phyloP scores from a whole-genome alignment of 2,888 invertebrate genomes.

The Pristionchus arcanus region DNA sequence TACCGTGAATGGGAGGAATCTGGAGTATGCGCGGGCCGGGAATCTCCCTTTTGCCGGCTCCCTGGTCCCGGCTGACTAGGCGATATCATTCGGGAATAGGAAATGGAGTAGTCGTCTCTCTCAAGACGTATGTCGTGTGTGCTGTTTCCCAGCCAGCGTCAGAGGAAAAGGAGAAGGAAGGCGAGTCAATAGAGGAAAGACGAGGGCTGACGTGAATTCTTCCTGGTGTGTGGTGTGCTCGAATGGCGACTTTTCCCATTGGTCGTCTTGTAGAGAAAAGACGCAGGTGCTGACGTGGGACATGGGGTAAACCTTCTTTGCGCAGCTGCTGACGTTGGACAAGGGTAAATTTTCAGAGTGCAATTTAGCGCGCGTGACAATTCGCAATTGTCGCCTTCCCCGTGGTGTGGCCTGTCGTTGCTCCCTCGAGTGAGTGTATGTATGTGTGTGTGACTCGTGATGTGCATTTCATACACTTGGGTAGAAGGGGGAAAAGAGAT shows the following conservation, averaged over 20 bases:
- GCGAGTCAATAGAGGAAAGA: slow-evolving; percentile 18
- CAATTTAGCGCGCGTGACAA: not conserved
- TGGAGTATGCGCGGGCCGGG: not conserved
- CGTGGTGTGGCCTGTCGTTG: not conserved
- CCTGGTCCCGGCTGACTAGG: too few species aligned
- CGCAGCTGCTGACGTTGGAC: not conserved
- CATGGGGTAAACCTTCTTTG: not conserved
- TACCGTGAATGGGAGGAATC: slow-evolving; percentile 8
- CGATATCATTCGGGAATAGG: not conserved
- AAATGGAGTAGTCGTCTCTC: not conserved
- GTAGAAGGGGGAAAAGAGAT: not conserved
- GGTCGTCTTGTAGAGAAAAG: not conserved
- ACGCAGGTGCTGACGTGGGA: not conserved
- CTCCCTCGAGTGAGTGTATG: not conserved
- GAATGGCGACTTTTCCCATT: not conserved
- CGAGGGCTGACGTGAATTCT: not conserved
- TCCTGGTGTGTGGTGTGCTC: not conserved
- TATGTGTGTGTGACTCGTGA: slow-evolving; percentile 21
- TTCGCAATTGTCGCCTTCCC: not conserved
- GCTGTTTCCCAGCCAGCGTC: not conserved
- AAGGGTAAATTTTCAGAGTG: too few species aligned
- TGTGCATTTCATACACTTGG: slow-evolving; percentile 40
- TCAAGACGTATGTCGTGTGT: not conserved
- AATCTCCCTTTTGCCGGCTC: too few species aligned
- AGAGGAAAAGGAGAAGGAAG: not conserved